Base-by-base conservation (phyloP, 92 coral and sea anemone genomes). In the Pocillopora grandis region DNA sequence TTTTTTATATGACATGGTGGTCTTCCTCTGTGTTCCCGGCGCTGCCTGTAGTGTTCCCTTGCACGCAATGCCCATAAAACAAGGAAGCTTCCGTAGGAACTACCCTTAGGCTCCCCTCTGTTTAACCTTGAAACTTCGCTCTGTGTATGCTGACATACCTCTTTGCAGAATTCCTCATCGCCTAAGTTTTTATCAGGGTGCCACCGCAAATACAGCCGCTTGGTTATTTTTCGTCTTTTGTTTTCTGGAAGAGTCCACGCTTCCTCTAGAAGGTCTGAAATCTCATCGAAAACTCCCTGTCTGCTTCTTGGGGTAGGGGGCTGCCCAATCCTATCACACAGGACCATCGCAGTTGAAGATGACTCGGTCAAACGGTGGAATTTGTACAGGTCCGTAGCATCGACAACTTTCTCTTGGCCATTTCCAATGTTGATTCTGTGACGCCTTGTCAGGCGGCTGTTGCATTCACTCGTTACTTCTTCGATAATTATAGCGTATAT, bases 401-500 rank as follows among this genome's bases (percentile, higher is more conserved):
- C 94, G 56, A 76, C 84, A 33, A 71, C 82, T 16, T 75, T 77
- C 11, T 69, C 89, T 66, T 49, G 78, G 70, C 52, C 86, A 76
- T 58, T 57, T 21, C 85, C 92, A 31, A 93, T 90, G 76, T 91
- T 58, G 66, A 93, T 80, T 60, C 59, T 88, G 91, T 88, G 91
- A 68, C 76, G 84, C 60, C 83, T 93, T 13, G 75, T 61, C 55
- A 58, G 7, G 18, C 58, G 81, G 12, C 12, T 33, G 56, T 59
- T 57, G 9, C 31, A 70, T 75, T 78, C 59, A 58, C n/a, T 70
- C 9, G 56, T 57, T 14, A 88, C 80, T 4, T 84, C 89, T 62
- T 88, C 88, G 20, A 93, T 75, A 20, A 93, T 71, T 14, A 87
- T 77, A 33, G 97, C 97, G 71, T 93, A 86, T 75, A 93, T 93